Base-by-base conservation (phyloP, 1,140 invertebrate genomes). In the Drosophila pectinifera region DNA sequence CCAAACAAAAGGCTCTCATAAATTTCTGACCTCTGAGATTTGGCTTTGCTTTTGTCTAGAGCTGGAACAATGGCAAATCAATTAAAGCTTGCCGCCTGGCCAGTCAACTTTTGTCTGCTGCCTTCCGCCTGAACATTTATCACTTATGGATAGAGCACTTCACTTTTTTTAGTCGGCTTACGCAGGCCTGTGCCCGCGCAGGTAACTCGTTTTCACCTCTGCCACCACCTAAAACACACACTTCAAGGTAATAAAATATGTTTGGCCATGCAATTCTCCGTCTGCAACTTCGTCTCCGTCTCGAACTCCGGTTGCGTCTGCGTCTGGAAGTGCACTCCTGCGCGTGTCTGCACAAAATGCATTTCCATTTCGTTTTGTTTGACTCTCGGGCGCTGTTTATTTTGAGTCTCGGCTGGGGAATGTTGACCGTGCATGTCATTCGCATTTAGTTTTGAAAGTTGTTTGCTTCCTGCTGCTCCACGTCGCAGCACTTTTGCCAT, bases 211-310 rank as follows among this genome's bases (percentile, higher is more conserved):
- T 86, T 86, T 72, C 73, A 74, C 53, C 41, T 16, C 39, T 20
- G 51, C 20, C 57, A 42, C 45, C 58, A 45, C 62, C 80, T 75
- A 63, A 83, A 73, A 77, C 77, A 77, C 67, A 80, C 62, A 64
- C 72, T 86, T 88, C 82, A 79, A 86, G 83, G 82, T 75, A 86
- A 86, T 86, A 86, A 86, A 86, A 61, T 82, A 55, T 65, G 70
- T 76, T 76, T 64, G 64, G 45, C 55, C 41, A 68, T 61, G 81
- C 20, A 51, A 70, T 73, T 51, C 58, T 39, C 22, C 16, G 41
- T 43, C 20, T 39, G 34, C 34, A 24, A 28, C 38, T 51, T n/a
- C 36, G 18, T 56, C 24, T 65, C 54, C 41, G 16, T 49, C 24
- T 11, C 13, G 20, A 14, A 43, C 38, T 62, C 43, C 45, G 22